A percentile compares a stretch with the other conserved stretches of the same genome.
These are phyloP conservation scores for Phalanger gymnotis DNA, from an alignment of 2,797 vertebrate genomes.

Conservation along the genomic window DNA sequence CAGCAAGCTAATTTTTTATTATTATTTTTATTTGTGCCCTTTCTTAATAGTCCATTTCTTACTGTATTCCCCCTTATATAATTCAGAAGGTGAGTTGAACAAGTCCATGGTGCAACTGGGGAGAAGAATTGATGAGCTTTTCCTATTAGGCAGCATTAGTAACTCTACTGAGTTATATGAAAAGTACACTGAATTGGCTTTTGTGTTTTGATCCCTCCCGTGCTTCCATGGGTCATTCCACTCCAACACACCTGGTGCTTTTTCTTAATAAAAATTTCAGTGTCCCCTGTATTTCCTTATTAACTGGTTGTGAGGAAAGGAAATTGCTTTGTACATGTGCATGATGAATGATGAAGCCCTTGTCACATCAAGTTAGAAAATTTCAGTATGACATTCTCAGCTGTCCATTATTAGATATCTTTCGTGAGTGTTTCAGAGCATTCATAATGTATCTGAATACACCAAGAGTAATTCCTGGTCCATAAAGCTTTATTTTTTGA, in stretches of 20 bases:
- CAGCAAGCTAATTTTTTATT: not conserved
- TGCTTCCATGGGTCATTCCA: slow-evolving; percentile 22
- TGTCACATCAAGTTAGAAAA: slow-evolving; percentile 44
- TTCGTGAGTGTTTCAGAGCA: slow-evolving; percentile 38
- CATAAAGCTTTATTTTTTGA: slow-evolving; percentile 31
- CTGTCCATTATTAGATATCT: slow-evolving; percentile 61
- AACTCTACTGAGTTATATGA: slow-evolving; percentile 9
- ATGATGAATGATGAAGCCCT: slow-evolving; percentile 19
- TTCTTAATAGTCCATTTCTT: slow-evolving; percentile 15
- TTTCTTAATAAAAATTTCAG: slow-evolving; percentile 33
- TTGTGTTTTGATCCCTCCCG: slow-evolving; percentile 32
- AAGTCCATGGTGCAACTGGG: slow-evolving; percentile 10
- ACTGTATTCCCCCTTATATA: not conserved
- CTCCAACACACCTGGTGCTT: slow-evolving; percentile 18
- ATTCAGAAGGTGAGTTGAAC: slow-evolving; percentile 8
- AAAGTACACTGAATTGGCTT: not conserved
- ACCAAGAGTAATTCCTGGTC: slow-evolving; percentile 27
- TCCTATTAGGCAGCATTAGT: not conserved
- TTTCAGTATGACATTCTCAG: slow-evolving; percentile 43
- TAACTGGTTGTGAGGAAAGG: not conserved
- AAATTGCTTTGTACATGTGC: not conserved
- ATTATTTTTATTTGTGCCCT: slow-evolving; percentile 18
- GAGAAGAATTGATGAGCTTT: slow-evolving; percentile 10
- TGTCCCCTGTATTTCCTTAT: slow-evolving; percentile 27
- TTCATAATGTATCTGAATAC: slow-evolving; percentile 47